Percentiles rank a stretch among this genome's conserved stretches.
Evolutionary conservation across 2,888 invertebrate species (phyloP).

Genomic region (Schizotus pectinicornis): DNA sequence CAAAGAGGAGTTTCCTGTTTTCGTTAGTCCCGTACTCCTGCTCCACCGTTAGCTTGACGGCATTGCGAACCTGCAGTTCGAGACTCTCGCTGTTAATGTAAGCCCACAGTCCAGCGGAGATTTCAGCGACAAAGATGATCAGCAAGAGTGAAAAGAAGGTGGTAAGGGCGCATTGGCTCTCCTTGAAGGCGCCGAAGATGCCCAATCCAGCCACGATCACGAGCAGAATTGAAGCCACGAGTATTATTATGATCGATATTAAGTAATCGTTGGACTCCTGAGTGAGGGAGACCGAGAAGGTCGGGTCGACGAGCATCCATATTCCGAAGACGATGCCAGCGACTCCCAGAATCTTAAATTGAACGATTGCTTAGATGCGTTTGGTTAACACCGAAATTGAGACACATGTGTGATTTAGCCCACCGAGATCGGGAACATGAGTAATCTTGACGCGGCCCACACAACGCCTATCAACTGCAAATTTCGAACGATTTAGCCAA

Average conservation of each 20-base stretch:
- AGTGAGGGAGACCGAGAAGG: slow-evolving; percentile 73
- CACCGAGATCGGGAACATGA: neutral
- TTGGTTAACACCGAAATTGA: neutral
- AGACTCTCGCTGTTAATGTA: slow-evolving; percentile 73
- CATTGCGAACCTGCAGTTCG: slow-evolving; percentile 67
- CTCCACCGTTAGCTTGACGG: slow-evolving; percentile 68
- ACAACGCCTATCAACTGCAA: neutral
- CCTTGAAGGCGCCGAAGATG: slow-evolving; percentile 80
- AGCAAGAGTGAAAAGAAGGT: slow-evolving; percentile 81
- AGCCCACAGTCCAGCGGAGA: slow-evolving; percentile 79
- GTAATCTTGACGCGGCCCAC: neutral
- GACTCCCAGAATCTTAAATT: slow-evolving; percentile 73
- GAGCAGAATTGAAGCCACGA: slow-evolving; percentile 75
- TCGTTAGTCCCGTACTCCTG: slow-evolving; percentile 65
- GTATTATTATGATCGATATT: slow-evolving; percentile 74
- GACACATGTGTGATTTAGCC: neutral
- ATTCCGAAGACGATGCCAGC: slow-evolving; percentile 72
- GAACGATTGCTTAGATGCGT: slow-evolving; percentile 4
- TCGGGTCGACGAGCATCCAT: slow-evolving; percentile 80
- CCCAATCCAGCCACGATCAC: slow-evolving; percentile 80
- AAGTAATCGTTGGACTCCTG: slow-evolving; percentile 69
- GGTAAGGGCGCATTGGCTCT: slow-evolving; percentile 78
- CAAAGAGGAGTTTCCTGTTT: slow-evolving; percentile 67
- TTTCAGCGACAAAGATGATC: slow-evolving; percentile 78
- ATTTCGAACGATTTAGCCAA: neutral